These are phyloP conservation scores for Xiphorhynchus erythropygius DNA, from an alignment of 2,797 vertebrate genomes.

Conservation along the genomic window DNA sequence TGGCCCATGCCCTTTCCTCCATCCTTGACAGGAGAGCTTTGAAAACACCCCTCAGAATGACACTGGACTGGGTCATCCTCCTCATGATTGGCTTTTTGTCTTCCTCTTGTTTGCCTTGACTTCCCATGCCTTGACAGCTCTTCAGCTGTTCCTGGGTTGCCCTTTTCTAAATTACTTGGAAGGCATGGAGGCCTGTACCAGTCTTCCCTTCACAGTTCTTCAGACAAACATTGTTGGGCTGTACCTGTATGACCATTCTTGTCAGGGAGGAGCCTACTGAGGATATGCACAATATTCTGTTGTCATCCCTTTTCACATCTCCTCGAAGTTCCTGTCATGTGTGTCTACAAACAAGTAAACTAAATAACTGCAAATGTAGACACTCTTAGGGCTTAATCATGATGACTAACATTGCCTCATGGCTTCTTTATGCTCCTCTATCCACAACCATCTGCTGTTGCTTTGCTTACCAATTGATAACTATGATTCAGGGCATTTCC, in stretches of 20 bases:
- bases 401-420: conserved; percentile 16
- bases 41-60: neutral
- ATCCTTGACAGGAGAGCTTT: neutral
- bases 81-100: neutral
- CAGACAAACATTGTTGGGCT: neutral
- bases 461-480: neutral
- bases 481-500: conserved; percentile 6
- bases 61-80: neutral
- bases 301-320: neutral
- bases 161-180: neutral
- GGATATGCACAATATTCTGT: neutral
- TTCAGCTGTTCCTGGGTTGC: neutral
- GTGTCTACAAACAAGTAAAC: conserved; percentile 31
- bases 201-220: neutral
- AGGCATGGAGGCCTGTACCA: neutral
- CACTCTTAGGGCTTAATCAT: conserved; percentile 13
- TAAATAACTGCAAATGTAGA: conserved; percentile 9
- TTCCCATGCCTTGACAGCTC: neutral
- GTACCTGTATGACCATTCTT: neutral
- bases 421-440: conserved; percentile 16
- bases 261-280: neutral
- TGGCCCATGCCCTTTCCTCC: neutral
- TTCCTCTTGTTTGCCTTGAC: neutral
- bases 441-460: conserved; percentile 26
- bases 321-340: neutral